Conservation (phyloP, 2,113 vertebrate genomes). For the Geococcyx californianus region DNA sequence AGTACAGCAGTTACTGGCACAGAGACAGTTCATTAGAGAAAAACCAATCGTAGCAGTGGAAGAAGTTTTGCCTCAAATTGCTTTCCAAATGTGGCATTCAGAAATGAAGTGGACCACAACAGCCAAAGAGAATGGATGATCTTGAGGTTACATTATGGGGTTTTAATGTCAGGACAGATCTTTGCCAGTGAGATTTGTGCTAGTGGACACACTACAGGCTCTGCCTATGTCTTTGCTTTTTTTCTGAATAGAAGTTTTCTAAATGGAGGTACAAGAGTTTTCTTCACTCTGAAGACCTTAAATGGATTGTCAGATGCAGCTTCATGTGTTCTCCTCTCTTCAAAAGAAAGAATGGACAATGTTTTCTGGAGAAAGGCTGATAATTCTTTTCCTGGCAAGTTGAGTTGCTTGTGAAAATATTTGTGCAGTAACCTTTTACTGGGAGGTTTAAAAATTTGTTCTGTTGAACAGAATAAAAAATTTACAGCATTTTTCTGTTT, state of each 20-base stretch:
- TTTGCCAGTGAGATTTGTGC: not conserved
- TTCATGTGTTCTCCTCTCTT: not conserved
- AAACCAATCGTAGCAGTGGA: constrained; percentile 20
- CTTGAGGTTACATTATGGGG: not conserved
- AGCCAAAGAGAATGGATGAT: constrained; percentile 21
- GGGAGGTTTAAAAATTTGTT: constrained; percentile 33
- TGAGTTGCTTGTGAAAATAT: constrained; percentile 54
- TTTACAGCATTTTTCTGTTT: constrained; percentile 62
- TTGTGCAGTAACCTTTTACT: constrained; percentile 41
- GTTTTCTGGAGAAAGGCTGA: not conserved
- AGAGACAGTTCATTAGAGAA: constrained; percentile 53
- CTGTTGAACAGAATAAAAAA: constrained; percentile 47
- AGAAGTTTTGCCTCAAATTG: constrained; percentile 38
- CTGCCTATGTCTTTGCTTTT: not conserved
- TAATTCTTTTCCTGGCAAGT: constrained; percentile 25
- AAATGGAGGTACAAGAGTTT: not conserved
- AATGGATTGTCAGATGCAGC: not conserved
- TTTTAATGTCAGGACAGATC: not conserved
- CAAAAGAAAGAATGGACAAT: not conserved
- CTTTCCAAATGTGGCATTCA: constrained; percentile 48
- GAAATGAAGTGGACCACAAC: not conserved
- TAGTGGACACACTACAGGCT: not conserved
- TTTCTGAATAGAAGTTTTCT: not conserved
- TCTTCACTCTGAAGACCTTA: not conserved
- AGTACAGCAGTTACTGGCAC: constrained; percentile 52